Evolutionary conservation across 2,797 vertebrate genomes (phyloP).

Genomic region (Clarias platycephalus): DNA sequence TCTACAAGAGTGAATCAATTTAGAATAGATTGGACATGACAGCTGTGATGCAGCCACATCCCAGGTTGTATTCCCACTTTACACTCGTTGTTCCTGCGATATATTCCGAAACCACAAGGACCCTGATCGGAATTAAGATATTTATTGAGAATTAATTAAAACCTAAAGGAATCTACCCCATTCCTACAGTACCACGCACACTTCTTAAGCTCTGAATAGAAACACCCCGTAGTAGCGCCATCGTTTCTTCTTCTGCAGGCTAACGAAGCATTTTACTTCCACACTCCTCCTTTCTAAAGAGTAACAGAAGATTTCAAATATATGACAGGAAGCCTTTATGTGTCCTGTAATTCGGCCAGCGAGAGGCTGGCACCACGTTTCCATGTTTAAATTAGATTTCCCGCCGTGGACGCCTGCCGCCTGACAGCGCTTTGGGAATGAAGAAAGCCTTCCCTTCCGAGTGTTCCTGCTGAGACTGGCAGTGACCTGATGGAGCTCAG

Average conservation of each 20-base stretch:
- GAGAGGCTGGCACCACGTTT: slow-evolving; percentile 58
- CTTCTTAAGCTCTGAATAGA: background rate
- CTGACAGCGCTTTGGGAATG: slow-evolving; percentile 57
- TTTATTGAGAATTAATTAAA: slow-evolving; percentile 2
- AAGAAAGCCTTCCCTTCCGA: slow-evolving; percentile 53
- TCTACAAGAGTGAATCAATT: slow-evolving; percentile 1
- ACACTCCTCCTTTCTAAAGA: background rate
- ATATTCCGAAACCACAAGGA: background rate
- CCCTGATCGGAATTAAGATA: background rate
- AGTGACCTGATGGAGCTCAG: slow-evolving; percentile 32
- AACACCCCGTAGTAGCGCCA: slow-evolving; percentile 59
- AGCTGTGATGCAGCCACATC: background rate
- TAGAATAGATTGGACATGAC: background rate
- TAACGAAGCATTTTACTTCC: slow-evolving; percentile 60
- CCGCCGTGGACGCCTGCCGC: slow-evolving; percentile 47
- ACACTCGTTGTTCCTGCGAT: background rate
- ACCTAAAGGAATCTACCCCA: too few species aligned
- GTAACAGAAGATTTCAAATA: slow-evolving; percentile 56
- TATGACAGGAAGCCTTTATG: slow-evolving; percentile 60
- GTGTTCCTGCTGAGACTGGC: slow-evolving; percentile 42
- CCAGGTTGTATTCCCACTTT: background rate
- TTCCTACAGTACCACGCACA: background rate
- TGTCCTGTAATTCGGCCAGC: slow-evolving; percentile 59
- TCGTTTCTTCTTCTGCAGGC: slow-evolving; percentile 34
- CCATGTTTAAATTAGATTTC: slow-evolving; percentile 71